phyloP scores from a whole-genome alignment of 2,888 invertebrate species.

The Dryocosmus kuriphilus region DNA sequence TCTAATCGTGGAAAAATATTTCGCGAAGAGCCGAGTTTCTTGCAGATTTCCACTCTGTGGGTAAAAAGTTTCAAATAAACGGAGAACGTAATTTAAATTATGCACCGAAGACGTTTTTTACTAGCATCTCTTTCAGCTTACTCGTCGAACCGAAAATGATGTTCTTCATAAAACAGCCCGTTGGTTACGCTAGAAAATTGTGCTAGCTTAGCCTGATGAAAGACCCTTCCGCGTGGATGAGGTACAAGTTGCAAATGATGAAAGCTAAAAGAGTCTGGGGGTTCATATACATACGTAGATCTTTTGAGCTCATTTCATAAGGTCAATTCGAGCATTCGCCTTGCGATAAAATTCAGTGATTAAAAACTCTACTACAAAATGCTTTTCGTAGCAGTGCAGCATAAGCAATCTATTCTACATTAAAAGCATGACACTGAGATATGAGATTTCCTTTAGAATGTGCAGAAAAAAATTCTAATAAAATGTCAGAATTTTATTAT shows the following conservation, averaged over 20 bases:
- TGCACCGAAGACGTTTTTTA: slow-evolving; percentile 37
- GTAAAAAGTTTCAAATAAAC: slow-evolving; percentile 18
- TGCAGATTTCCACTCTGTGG: slow-evolving; percentile 7
- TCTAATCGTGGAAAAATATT: slow-evolving; percentile 16
- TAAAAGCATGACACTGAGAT: slow-evolving; percentile 1
- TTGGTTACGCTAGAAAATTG: slow-evolving; percentile 48
- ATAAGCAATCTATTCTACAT: slow-evolving; percentile 16
- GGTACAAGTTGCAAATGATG: slow-evolving; percentile 32
- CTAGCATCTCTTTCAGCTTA: slow-evolving; percentile 27
- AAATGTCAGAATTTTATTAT: not conserved
- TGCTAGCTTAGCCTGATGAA: slow-evolving; percentile 47
- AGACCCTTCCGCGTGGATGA: slow-evolving; percentile 53
- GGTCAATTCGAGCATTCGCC: slow-evolving; percentile 5
- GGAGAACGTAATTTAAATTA: slow-evolving; percentile 33
- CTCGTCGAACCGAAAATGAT: slow-evolving; percentile 45
- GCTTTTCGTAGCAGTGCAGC: not conserved
- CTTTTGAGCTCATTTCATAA: slow-evolving; percentile 10
- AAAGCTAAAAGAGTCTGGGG: not conserved
- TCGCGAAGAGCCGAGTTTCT: slow-evolving; percentile 11
- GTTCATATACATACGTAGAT: not conserved
- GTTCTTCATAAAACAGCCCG: slow-evolving; percentile 44
- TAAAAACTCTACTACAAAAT: not conserved
- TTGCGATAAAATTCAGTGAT: not conserved
- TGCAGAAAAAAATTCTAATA: not conserved
- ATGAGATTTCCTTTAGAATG: not conserved